These are phyloP conservation scores for Tachysurus fulvidraco DNA, from an alignment of 2,113 vertebrate species.

Conservation along the genomic window DNA sequence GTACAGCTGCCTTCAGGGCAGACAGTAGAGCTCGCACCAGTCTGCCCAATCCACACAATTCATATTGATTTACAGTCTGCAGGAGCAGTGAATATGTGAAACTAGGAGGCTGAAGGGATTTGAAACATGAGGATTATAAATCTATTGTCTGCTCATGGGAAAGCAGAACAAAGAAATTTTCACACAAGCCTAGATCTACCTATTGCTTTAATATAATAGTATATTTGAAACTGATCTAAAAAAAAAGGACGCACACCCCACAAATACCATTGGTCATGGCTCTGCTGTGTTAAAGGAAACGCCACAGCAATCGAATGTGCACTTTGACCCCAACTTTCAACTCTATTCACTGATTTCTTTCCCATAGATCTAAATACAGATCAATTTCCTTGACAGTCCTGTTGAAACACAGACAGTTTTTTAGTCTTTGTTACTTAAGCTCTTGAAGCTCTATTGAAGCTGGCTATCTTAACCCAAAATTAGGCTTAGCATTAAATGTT, in stretches of 20 bases:
- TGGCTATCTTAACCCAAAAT: neutral
- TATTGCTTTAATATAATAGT: constrained; percentile 7
- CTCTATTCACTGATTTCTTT: neutral
- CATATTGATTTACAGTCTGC: constrained; percentile 45
- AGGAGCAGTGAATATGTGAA: constrained; percentile 41
- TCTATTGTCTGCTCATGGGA: constrained; percentile 52
- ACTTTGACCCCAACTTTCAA: neutral
- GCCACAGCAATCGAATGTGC: neutral
- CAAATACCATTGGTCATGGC: neutral
- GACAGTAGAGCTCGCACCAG: constrained; percentile 15
- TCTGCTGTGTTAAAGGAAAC: neutral
- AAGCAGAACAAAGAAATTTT: constrained; percentile 52
- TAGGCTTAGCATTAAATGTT: neutral
- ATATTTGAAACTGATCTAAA: neutral
- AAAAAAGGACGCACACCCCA: neutral
- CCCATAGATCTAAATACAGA: neutral
- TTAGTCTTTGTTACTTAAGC: neutral
- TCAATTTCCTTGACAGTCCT: neutral
- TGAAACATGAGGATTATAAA: constrained; percentile 58
- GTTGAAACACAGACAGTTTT: neutral
- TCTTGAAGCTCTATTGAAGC: neutral
- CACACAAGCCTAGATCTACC: constrained; percentile 37
- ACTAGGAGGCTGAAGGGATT: constrained; percentile 34
- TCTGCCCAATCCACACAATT: constrained; percentile 28
- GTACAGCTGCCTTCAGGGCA: constrained; percentile 34